Conservation (phyloP, 2,113 vertebrate genomes). For the Rhea pennata region DNA sequence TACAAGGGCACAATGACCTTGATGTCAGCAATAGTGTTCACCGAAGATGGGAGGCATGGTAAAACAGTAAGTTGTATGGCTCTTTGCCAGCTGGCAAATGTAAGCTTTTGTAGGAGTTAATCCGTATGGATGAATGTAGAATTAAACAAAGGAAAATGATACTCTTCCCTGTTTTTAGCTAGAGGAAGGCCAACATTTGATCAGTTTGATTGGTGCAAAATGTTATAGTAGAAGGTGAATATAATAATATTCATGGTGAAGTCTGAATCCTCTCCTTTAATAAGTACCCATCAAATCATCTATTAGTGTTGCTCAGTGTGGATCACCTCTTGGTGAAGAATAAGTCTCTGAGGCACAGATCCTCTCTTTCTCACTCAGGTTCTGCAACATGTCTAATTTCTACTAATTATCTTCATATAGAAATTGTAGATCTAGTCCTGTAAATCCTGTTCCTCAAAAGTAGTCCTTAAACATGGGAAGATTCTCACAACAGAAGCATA, state of each 20-base stretch:
- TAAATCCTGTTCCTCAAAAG: neutral
- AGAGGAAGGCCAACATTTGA: neutral
- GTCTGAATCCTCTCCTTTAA: neutral
- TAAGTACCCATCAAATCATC: neutral
- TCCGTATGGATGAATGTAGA: neutral
- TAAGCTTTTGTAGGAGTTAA: neutral
- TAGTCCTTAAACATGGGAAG: neutral
- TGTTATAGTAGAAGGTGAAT: neutral
- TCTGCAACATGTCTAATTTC: fast-evolving
- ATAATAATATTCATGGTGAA: neutral
- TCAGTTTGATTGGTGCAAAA: neutral
- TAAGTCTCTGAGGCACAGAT: neutral
- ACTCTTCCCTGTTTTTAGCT: neutral
- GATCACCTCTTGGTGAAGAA: neutral
- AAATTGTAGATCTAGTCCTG: neutral
- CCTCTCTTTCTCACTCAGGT: neutral
- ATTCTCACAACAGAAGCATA: conserved; percentile 22
- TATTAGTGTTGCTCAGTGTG: neutral
- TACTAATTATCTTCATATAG: neutral
- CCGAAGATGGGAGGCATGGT: neutral
- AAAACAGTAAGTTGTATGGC: neutral
- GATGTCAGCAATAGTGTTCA: neutral
- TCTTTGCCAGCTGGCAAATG: conserved; percentile 24
- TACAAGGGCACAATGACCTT: neutral
- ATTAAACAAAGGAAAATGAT: neutral